Base-by-base conservation (phyloP, 2,113 vertebrate genomes). In the Corythaixoides concolor region DNA sequence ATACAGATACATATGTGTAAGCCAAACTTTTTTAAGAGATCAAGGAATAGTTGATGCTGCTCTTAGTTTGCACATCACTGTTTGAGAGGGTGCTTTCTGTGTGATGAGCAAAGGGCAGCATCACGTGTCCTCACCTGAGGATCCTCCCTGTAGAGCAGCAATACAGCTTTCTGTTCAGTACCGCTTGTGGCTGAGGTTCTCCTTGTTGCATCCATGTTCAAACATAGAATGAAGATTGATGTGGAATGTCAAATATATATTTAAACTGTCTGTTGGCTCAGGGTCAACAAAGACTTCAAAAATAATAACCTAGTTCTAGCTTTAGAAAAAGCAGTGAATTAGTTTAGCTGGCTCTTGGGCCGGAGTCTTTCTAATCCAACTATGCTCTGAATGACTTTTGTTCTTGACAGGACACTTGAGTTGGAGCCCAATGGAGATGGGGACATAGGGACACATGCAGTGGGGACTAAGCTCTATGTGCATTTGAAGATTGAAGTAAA, bases 101-200 rank as follows among this genome's bases (percentile, higher is more conserved):
- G 21, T 39, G 37, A 11, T 50, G 55, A 94, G 56, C 19, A 60
- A 43, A 45, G 43, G 43, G 50, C 49, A 83, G n/a, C 32, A 74
- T 9, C 55, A 14, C 0, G 0, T 13, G 2, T 32, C 52, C 37
- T 55, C 24, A 24, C 32, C 37, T 28, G 33, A 66, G 50, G 15
- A n/a, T 49, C n/a, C 43, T n/a, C 32, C 15, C 24, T 5, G 0
- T 6, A 49, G 23, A 56, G 37, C 15, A 2, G 3, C 1, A 9
- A 6, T 27, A 24, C 0, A 0, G 7, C 56, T 85, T 83, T 58
- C 52, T 17, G 1, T 35, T 39, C 0, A 1, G 23, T 39, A 33
- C 16, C 22, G 28, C 0, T 0, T 1, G 2, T 33, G 23, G 30
- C 39, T 56, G 49, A 59, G 18, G 11, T 52, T 82, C 63, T 75